Conservation (phyloP, 2,888 invertebrate genomes). For the Gastrophysa polygoni region DNA sequence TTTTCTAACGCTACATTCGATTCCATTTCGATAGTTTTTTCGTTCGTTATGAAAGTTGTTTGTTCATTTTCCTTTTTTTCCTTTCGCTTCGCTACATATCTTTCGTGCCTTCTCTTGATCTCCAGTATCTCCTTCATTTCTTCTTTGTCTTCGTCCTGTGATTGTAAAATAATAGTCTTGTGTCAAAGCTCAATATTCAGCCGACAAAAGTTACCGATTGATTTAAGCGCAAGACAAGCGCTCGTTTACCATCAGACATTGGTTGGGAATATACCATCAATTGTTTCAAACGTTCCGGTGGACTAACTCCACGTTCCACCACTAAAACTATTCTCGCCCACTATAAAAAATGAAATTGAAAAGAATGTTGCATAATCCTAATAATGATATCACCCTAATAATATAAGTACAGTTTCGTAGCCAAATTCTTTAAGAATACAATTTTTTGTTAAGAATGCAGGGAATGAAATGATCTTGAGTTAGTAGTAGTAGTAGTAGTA, state of each 20-base stretch:
- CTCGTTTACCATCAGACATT: slow-evolving; percentile 86
- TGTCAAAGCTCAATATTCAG: no score
- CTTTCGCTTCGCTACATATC: slow-evolving; percentile 74
- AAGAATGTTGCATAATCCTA: slow-evolving; percentile 1
- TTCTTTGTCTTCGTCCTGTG: slow-evolving; percentile 88
- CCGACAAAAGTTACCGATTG: slow-evolving; percentile 83
- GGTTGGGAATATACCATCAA: slow-evolving; percentile 93
- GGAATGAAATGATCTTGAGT: no score
- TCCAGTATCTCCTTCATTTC: slow-evolving; percentile 93
- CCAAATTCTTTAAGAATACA: no score
- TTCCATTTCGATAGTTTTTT: background rate
- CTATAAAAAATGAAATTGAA: slow-evolving; percentile 60
- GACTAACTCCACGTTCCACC: slow-evolving; percentile 95
- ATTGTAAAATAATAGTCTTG: no score
- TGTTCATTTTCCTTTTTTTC: slow-evolving; percentile 24
- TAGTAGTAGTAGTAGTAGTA: no score
- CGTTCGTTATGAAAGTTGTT: background rate
- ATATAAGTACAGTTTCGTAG: no score
- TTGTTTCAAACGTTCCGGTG: slow-evolving; percentile 82
- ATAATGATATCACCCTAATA: no score
- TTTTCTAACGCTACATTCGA: background rate
- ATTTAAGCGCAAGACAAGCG: slow-evolving; percentile 85
- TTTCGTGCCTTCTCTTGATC: slow-evolving; percentile 85
- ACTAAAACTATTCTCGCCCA: slow-evolving; percentile 98
- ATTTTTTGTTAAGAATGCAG: no score